phyloP scores from a whole-genome alignment of 2,888 invertebrate species.

The Leptarthrus brevirostris region DNA sequence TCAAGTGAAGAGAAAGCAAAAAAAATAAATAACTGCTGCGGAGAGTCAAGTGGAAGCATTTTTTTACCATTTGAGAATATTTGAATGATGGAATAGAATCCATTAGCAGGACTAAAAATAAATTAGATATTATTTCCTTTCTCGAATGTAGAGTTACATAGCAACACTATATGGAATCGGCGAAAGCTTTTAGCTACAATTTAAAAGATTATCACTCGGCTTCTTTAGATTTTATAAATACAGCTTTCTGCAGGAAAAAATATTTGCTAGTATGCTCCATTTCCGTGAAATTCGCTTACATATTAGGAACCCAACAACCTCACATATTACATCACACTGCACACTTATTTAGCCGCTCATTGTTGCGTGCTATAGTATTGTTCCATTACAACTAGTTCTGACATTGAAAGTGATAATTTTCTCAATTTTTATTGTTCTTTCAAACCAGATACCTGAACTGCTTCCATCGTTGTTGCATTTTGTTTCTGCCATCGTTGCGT shows the following conservation, averaged over 20 bases:
- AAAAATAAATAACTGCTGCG: not conserved
- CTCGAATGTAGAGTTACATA: too few relatives aligned
- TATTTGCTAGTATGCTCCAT: too few relatives aligned
- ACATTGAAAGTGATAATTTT: slow-evolving; percentile 54
- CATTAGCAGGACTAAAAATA: not conserved
- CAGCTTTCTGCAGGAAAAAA: not conserved
- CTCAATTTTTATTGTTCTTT: slow-evolving; percentile 46
- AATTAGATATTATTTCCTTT: not conserved
- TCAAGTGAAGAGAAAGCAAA: too few relatives aligned
- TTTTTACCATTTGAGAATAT: not conserved
- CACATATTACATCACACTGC: not conserved
- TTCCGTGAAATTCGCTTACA: not conserved
- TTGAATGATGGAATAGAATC: not conserved
- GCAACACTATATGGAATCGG: too few relatives aligned
- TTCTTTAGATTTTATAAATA: not conserved
- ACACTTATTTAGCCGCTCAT: slow-evolving; percentile 31
- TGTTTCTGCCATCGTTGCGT: slow-evolving; percentile 28
- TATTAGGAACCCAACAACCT: not conserved
- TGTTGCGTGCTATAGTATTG: slow-evolving; percentile 44
- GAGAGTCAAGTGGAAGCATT: not conserved
- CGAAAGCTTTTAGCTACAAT: not conserved
- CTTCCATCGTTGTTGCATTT: slow-evolving; percentile 2
- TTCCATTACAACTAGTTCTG: slow-evolving; percentile 49
- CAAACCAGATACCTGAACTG: not conserved
- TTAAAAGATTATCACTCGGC: not conserved